Evolutionary conservation across 2,888 invertebrate species (phyloP).

Genomic region (Macrosiphum euphorbiae): DNA sequence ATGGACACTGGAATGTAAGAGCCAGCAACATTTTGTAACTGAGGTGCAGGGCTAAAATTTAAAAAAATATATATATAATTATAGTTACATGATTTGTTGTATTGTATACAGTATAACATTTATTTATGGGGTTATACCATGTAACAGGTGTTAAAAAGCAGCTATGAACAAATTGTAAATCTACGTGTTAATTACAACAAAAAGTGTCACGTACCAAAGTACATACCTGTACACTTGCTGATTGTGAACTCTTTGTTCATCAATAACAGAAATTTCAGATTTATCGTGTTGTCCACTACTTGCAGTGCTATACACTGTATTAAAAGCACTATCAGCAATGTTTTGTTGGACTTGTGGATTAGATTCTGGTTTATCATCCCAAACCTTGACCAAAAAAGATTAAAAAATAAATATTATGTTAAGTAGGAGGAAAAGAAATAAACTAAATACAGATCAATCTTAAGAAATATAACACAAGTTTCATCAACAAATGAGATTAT

Average conservation of each 20-base stretch:
- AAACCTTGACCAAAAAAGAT: slow-evolving; percentile 37
- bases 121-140: slow-evolving; percentile 26
- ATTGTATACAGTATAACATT: slow-evolving; percentile 2
- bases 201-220: slow-evolving; percentile 64
- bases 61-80: slow-evolving; percentile 24
- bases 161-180: slow-evolving; percentile 42
- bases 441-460: background rate
- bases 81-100: background rate
- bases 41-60: slow-evolving; percentile 56
- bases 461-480: background rate
- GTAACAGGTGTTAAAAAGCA: slow-evolving; percentile 39
- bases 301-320: slow-evolving; percentile 60
- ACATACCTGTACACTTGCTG: slow-evolving; percentile 65
- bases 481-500: background rate
- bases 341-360: slow-evolving; percentile 61
- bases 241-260: slow-evolving; percentile 64
- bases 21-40: slow-evolving; percentile 57
- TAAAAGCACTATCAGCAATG: slow-evolving; percentile 57
- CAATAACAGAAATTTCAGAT: slow-evolving; percentile 59
- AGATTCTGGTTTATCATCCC: slow-evolving; percentile 62
- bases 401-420: background rate
- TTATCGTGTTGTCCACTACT: slow-evolving; percentile 56
- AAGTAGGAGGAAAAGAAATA: background rate
- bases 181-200: slow-evolving; percentile 62
- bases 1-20: slow-evolving; percentile 62